These are phyloP conservation scores for Pomatostomus ruficeps DNA, from an alignment of 2,113 vertebrate genomes.

Conservation along the genomic window DNA sequence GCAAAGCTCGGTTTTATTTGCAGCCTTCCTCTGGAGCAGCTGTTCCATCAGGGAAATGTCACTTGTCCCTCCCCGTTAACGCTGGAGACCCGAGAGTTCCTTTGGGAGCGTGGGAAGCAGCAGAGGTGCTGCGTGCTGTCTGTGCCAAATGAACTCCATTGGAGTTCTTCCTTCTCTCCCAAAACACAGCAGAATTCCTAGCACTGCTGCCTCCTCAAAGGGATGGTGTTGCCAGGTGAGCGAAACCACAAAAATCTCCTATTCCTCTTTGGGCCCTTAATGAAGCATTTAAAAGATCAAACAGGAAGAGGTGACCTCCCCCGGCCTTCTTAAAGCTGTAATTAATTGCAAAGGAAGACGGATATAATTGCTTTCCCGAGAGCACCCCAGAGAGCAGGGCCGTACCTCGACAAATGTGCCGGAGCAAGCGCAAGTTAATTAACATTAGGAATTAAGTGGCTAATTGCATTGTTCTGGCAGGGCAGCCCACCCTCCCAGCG, in stretches of 20 bases:
- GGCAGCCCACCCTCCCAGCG: background rate
- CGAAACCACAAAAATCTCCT: background rate
- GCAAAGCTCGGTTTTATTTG: background rate
- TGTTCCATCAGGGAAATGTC: background rate
- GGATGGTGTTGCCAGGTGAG: background rate
- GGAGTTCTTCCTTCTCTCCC: background rate
- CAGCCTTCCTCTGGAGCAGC: background rate
- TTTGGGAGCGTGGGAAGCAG: background rate
- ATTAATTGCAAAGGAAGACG: constrained; percentile 55
- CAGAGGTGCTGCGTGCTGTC: background rate
- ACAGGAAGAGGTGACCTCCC: constrained; percentile 10
- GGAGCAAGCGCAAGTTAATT: constrained; percentile 39
- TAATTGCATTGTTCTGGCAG: constrained; percentile 31
- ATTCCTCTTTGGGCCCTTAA: constrained; percentile 31
- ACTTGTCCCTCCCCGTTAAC: background rate
- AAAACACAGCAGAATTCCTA: background rate
- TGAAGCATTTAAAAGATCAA: constrained; percentile 38
- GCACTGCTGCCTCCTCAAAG: background rate
- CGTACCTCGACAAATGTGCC: constrained; percentile 28
- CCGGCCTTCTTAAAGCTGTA: constrained; percentile 31
- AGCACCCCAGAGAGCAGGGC: constrained; percentile 42
- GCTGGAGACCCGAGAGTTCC: background rate
- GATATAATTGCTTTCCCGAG: constrained; percentile 48
- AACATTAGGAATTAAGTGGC: constrained; percentile 26
- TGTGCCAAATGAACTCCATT: background rate